A percentile compares a stretch with the other conserved stretches of the same genome.
Evolutionary conservation across 2,113 vertebrate genomes (phyloP).

Genomic region (Tapirus terrestris): DNA sequence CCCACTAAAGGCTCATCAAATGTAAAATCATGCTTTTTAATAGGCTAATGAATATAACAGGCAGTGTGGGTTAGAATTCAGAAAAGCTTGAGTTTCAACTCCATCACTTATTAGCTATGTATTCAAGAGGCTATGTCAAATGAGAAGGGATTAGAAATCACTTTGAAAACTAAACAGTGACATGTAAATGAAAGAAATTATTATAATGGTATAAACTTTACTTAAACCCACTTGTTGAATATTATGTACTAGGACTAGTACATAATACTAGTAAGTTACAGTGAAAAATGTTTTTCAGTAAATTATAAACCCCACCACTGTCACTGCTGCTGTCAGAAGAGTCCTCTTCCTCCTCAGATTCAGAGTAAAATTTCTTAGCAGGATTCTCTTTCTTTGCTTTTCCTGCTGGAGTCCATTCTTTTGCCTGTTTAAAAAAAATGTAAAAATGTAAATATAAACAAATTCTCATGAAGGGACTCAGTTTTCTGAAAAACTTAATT

Average conservation of each 20-base stretch:
- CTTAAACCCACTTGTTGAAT: background rate
- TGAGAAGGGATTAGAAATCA: background rate
- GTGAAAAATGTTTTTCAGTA: background rate
- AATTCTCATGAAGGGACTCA: constrained; percentile 20
- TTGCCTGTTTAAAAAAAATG: constrained; percentile 86
- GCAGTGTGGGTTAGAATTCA: background rate
- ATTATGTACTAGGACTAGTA: background rate
- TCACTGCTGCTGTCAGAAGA: constrained; percentile 84
- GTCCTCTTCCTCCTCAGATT: constrained; percentile 90
- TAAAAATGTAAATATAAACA: constrained; percentile 32
- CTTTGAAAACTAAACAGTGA: background rate
- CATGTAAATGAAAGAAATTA: background rate
- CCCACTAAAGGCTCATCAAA: constrained; percentile 4
- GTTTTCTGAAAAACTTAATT: background rate
- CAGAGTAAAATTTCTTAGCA: constrained; percentile 94
- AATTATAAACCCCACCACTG: constrained; percentile 79
- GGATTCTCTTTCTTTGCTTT: constrained; percentile 90
- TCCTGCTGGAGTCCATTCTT: constrained; percentile 87
- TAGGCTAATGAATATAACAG: background rate
- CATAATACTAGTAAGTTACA: background rate
- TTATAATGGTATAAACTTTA: background rate
- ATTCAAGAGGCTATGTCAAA: background rate
- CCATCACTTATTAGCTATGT: background rate
- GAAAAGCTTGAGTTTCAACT: background rate
- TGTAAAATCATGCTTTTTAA: constrained; percentile 27